These are phyloP conservation scores for Notothenia rossii DNA, from an alignment of 2,113 vertebrate genomes.

Conservation along the genomic window DNA sequence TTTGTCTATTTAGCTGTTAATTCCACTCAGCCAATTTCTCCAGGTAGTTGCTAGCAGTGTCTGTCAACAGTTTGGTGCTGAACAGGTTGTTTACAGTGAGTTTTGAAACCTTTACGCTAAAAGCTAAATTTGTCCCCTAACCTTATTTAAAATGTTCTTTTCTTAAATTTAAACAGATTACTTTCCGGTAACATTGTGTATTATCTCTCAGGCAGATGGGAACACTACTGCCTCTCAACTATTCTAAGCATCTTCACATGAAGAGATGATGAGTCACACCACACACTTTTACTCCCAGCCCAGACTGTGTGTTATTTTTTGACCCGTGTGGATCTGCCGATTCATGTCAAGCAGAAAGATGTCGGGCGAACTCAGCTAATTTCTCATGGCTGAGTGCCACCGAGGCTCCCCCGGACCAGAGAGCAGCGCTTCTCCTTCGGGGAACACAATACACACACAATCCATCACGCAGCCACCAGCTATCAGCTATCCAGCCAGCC, in stretches of 20 bases:
- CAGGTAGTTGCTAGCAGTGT: background rate
- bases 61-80: background rate
- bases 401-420: constrained; percentile 34
- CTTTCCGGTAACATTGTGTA: background rate
- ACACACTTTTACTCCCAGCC: constrained; percentile 9
- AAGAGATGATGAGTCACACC: constrained; percentile 55
- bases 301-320: constrained; percentile 32
- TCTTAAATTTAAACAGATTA: constrained; percentile 14
- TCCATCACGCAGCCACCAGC: constrained; percentile 44
- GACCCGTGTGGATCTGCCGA: constrained; percentile 38
- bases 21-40: background rate
- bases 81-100: too few species aligned
- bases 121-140: background rate
- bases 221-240: background rate
- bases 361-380: constrained; percentile 52
- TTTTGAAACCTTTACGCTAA: too few species aligned
- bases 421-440: constrained; percentile 30
- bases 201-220: constrained; percentile 13
- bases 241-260: constrained; percentile 20
- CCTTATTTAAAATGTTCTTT: constrained; percentile 2
- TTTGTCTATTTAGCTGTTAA: too few species aligned
- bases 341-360: constrained; percentile 50
- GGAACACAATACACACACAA: constrained; percentile 39
- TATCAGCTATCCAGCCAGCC: constrained; percentile 28
- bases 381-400: constrained; percentile 53